Conservation (phyloP, 2,797 vertebrate genomes). For the Acipenser ruthenus region DNA sequence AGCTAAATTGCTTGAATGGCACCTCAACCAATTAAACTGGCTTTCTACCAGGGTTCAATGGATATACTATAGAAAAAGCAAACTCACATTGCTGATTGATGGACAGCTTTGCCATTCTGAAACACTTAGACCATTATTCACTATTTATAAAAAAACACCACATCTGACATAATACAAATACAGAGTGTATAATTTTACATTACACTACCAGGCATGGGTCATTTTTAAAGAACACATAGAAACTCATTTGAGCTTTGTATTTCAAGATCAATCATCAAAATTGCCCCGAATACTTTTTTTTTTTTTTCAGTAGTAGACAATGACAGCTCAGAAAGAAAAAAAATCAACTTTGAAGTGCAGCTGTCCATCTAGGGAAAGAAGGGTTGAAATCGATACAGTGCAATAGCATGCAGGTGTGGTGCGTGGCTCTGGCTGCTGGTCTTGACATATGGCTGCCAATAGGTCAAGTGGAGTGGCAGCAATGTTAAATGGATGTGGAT, state of each 20-base stretch:
- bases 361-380: conserved; percentile 54
- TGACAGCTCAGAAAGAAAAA: conserved; percentile 25
- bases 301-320: conserved; percentile 21
- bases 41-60: conserved; percentile 65
- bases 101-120: conserved; percentile 70
- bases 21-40: conserved; percentile 69
- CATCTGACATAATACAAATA: conserved; percentile 73
- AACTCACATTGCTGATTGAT: conserved; percentile 40
- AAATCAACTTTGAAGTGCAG: conserved; percentile 60
- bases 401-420: conserved; percentile 69
- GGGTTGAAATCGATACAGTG: conserved; percentile 40
- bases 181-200: conserved; percentile 61
- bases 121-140: conserved; percentile 76
- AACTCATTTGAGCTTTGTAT: conserved; percentile 59
- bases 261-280: conserved; percentile 71
- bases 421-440: conserved; percentile 22
- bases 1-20: conserved; percentile 64
- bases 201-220: conserved; percentile 63
- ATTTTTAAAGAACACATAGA: conserved; percentile 66
- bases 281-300: conserved; percentile 42
- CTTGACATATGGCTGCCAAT: conserved; percentile 40
- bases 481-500: not conserved
- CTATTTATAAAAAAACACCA: conserved; percentile 69
- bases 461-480: conserved; percentile 40
- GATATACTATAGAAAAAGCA: conserved; percentile 58